Percentiles rank a stretch among this genome's conserved stretches.
phyloP scores from a whole-genome alignment of 2,113 vertebrate genomes.

The Channa maculata region DNA sequence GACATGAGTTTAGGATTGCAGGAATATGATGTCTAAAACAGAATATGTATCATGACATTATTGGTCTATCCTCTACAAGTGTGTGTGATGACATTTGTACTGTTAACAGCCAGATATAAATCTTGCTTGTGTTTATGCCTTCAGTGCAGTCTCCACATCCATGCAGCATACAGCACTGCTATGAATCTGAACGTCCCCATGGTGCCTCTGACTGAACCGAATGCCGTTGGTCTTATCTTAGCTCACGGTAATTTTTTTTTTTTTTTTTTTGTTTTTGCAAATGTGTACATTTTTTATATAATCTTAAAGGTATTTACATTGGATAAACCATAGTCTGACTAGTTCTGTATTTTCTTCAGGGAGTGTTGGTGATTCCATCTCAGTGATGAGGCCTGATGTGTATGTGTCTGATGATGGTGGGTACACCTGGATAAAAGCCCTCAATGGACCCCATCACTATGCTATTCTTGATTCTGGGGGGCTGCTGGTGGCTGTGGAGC shows the following conservation, averaged over 20 bases:
- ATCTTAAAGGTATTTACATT: too few species aligned
- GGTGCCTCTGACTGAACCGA: slow-evolving; percentile 91
- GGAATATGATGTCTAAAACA: too few species aligned
- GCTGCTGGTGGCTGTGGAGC: slow-evolving; percentile 92
- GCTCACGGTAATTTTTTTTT: slow-evolving; percentile 87
- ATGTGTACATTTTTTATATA: too few species aligned
- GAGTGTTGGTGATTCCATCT: slow-evolving; percentile 91
- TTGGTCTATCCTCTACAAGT: neutral
- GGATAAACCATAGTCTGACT: neutral
- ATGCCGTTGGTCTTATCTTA: slow-evolving; percentile 92
- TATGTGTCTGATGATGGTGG: slow-evolving; percentile 96
- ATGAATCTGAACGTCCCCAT: slow-evolving; percentile 91
- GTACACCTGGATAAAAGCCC: slow-evolving; percentile 90
- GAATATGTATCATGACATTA: neutral
- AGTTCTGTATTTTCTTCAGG: slow-evolving; percentile 76
- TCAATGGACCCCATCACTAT: slow-evolving; percentile 92
- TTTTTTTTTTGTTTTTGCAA: too few species aligned
- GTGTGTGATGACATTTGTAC: neutral
- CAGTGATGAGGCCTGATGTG: slow-evolving; percentile 89
- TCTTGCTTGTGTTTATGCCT: slow-evolving; percentile 41
- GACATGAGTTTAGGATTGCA: neutral
- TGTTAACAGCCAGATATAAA: neutral
- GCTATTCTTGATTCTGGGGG: slow-evolving; percentile 95
- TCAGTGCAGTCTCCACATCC: slow-evolving; percentile 95
- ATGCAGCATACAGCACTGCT: slow-evolving; percentile 91